Conservation (phyloP, 1,140 invertebrate species). For the Hyles euphorbiae region DNA sequence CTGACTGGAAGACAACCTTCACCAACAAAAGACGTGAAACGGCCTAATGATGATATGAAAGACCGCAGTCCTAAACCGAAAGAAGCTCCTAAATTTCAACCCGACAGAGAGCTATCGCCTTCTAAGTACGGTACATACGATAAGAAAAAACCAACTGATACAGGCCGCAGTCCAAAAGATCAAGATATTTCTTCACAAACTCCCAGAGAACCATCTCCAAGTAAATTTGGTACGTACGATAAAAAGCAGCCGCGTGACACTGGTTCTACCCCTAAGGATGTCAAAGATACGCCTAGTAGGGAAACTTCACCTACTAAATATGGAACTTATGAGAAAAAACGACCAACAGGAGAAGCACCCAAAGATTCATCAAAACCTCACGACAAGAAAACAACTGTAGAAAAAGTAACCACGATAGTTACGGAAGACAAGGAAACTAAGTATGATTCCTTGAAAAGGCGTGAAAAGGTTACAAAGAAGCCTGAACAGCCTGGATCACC, state of each 20-base stretch:
- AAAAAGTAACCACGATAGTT: constrained; percentile 1
- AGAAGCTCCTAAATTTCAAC: constrained; percentile 7
- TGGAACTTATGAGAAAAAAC: constrained; percentile 17
- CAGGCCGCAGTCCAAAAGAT: not conserved
- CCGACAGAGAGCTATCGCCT: constrained; percentile 5
- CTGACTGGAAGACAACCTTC: constrained; percentile 19
- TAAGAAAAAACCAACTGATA: not conserved
- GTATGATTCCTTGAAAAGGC: constrained; percentile 21
- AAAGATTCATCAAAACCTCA: constrained; percentile 1
- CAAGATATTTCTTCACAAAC: not conserved
- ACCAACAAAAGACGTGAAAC: constrained; percentile 9
- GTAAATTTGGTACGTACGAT: constrained; percentile 36
- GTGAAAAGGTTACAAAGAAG: constrained; percentile 23
- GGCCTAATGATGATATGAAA: constrained; percentile 2
- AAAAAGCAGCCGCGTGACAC: not conserved
- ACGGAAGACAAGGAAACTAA: constrained; percentile 13
- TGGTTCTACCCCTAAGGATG: not conserved
- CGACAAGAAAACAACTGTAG: not conserved
- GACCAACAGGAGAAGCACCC: not conserved
- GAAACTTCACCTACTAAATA: constrained; percentile 27
- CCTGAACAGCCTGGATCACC: constrained; percentile 20
- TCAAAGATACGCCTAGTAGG: constrained; percentile 1
- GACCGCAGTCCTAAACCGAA: constrained; percentile 9
- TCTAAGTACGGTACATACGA: constrained; percentile 1
- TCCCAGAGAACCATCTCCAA: constrained; percentile 25